These are phyloP conservation scores for Ptychoptera albimana DNA, from an alignment of 2,888 invertebrate species.

Conservation along the genomic window DNA sequence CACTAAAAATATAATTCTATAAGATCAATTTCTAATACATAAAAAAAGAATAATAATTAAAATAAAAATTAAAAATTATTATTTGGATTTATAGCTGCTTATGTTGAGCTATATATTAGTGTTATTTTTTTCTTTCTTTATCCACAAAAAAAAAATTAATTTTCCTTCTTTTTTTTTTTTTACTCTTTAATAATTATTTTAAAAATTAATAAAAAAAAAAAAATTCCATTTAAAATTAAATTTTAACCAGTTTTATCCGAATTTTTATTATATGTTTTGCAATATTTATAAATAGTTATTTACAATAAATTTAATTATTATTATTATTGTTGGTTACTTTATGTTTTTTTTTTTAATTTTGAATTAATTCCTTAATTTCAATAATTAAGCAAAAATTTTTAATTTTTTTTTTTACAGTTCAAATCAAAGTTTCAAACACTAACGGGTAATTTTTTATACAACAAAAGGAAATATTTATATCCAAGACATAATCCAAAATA, in stretches of 20 bases:
- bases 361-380: not conserved
- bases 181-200: not conserved
- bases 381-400: not conserved
- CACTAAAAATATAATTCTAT: too few species aligned
- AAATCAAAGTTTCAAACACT: not conserved
- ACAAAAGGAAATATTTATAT: not conserved
- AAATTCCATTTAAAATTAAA: too few species aligned
- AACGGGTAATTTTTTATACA: not conserved
- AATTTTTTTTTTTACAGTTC: not conserved
- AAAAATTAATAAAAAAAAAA: too few species aligned
- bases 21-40: too few species aligned
- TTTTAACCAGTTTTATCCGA: too few species aligned
- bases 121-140: not conserved
- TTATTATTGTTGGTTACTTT: too few species aligned
- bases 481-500: too few species aligned
- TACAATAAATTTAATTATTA: too few species aligned
- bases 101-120: slow-evolving; percentile 3
- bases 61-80: not conserved
- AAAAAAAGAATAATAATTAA: not conserved
- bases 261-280: too few species aligned
- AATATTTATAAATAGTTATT: too few species aligned
- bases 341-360: too few species aligned
- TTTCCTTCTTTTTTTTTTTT: not conserved
- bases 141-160: not conserved
- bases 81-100: slow-evolving; percentile 7